Conservation (phyloP, 2,113 vertebrate species). For the Bungarus multicinctus region DNA sequence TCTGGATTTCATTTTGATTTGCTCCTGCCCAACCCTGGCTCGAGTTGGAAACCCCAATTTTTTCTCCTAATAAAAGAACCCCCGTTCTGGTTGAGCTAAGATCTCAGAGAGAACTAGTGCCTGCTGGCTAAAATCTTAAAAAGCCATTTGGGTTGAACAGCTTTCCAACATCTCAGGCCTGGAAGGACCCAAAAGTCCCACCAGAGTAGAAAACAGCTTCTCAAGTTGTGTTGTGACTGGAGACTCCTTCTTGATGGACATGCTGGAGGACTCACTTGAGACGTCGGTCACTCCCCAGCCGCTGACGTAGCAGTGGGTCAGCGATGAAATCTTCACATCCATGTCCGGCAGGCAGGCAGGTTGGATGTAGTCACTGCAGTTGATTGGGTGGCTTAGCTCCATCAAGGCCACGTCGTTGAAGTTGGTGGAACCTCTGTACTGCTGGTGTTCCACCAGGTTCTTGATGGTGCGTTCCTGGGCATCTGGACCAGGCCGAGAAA, state of each 20-base stretch:
- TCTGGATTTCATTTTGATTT: not conserved
- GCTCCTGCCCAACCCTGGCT: not conserved
- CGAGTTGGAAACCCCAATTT: not conserved
- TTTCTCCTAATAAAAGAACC: not conserved
- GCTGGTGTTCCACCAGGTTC: conserved; percentile 55
- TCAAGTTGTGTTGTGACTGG: not conserved
- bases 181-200: not conserved
- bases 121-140: not conserved
- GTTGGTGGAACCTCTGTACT: conserved; percentile 28
- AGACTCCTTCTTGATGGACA: not conserved
- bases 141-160: not conserved
- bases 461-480: conserved; percentile 52
- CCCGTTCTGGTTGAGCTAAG: not conserved
- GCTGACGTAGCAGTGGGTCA: conserved; percentile 41
- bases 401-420: conserved; percentile 60
- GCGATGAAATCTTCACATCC: conserved; percentile 8
- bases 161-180: not conserved
- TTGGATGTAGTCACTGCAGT: conserved; percentile 47
- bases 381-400: conserved; percentile 49
- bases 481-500: conserved; percentile 27
- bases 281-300: conserved; percentile 28
- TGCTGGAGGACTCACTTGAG: not conserved
- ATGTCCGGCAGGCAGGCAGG: conserved; percentile 52
- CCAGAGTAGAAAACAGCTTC: not conserved
- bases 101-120: not conserved